Base-by-base conservation (phyloP, 2,888 invertebrate genomes). In the Drosophila affinis region DNA sequence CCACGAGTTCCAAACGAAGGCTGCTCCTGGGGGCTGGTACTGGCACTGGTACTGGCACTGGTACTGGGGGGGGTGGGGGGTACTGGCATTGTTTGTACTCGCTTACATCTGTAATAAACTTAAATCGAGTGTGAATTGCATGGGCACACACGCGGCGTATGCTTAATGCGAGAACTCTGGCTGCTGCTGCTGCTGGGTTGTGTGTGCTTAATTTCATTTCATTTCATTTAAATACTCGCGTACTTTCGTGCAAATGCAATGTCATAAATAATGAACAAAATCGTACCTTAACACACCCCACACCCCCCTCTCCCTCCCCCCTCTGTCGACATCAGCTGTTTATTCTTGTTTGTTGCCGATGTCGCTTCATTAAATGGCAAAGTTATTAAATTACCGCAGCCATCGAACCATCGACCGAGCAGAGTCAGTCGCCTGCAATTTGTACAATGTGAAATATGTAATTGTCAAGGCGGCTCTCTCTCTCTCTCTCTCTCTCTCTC, bases 41-140 rank as follows among this genome's bases (percentile, higher is more conserved):
- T n/a, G n/a, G n/a, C 68, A 68, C 68, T 68, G 55, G n/a, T n/a
- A n/a, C n/a, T n/a, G n/a, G n/a, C n/a, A n/a, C n/a, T n/a, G n/a
- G n/a, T n/a, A n/a, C 29, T 29, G 69, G 45, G 21, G 21, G 21
- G 21, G 34, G 34, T 4, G 3, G 2, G 21, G 21, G 44, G 44
- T 49, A 9, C 29, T 29, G 69, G 45, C 68, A 68, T 70, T 68
- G 55, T 65, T 65, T 59, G 44, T 54, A 59, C 44, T 59, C 53
- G 54, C 55, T 62, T 70, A 68, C 68, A 70, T 70, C 53, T 71
- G 79, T 78, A 82, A 78, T 83, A 72, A 79, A 77, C 78, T 74
- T 87, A 86, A 88, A 88, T 88, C 84, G 78, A 82, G 81, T 89
- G 87, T 77, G 78, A 87, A 88, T 86, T 87, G 83, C 80, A 70